phyloP scores from a whole-genome alignment of 1,140 invertebrate species.

The Ceratosolen fusciceps region DNA sequence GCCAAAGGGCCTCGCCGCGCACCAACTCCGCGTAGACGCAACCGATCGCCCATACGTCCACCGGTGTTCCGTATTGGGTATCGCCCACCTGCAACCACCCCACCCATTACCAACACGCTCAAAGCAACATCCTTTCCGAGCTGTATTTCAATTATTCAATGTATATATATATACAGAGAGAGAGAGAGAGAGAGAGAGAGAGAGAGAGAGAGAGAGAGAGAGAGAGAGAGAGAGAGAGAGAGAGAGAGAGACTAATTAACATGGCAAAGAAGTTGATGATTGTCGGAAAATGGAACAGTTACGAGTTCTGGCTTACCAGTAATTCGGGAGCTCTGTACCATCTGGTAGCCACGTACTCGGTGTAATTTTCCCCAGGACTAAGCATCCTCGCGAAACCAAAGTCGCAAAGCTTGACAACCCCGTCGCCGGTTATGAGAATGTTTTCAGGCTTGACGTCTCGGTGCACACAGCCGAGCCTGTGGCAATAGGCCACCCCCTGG shows the following conservation, averaged over 20 bases:
- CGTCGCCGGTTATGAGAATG: constrained; percentile 93
- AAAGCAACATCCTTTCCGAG: no score
- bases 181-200: no score
- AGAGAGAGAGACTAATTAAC: no score
- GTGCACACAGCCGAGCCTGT: constrained; percentile 96
- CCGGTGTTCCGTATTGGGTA: constrained; percentile 95
- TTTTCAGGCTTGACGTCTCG: constrained; percentile 99
- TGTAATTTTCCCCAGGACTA: constrained; percentile 97
- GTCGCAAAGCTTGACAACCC: constrained; percentile 97
- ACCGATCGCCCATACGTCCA: constrained; percentile 97
- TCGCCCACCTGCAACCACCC: constrained; percentile 84
- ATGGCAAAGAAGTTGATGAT: no score
- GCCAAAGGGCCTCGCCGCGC: constrained; percentile 96
- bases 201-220: no score
- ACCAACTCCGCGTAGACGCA: constrained; percentile 97
- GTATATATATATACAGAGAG: no score
- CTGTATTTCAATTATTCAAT: no score
- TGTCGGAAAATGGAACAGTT: no score
- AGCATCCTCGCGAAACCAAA: constrained; percentile 98
- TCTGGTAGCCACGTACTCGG: constrained; percentile 98
- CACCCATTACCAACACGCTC: no score
- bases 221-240: no score
- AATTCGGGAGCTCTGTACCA: constrained; percentile 99
- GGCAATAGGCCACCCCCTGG: constrained; percentile 95
- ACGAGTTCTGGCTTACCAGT: constrained; percentile 75